A percentile compares a stretch with the other conserved stretches of the same genome.
Conservation (phyloP, 92 coral and sea anemone genomes). For the Heliopora coerulea region DNA sequence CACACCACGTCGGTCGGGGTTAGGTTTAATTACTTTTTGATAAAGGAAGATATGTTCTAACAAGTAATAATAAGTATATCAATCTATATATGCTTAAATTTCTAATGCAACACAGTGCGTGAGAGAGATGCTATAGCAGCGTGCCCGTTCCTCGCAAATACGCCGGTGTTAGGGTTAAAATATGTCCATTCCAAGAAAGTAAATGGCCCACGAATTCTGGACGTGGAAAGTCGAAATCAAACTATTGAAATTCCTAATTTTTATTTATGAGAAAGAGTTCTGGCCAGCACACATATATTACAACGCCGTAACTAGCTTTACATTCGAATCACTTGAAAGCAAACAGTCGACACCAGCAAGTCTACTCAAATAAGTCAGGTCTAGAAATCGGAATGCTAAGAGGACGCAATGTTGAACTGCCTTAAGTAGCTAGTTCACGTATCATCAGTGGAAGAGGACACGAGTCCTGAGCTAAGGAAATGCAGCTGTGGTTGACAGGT, state of each 20-base stretch:
- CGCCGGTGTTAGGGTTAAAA: no score
- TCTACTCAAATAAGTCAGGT: constrained; percentile 33
- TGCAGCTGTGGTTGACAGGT: constrained; percentile 23
- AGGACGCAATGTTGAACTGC: constrained; percentile 49
- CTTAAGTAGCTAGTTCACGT: background rate
- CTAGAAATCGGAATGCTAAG: constrained; percentile 58
- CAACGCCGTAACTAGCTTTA: constrained; percentile 44
- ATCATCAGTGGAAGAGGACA: constrained; percentile 11
- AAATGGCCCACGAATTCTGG: constrained; percentile 44
- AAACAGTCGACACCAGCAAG: constrained; percentile 48
- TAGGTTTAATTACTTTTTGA: no score
- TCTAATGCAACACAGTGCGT: no score
- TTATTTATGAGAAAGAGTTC: constrained; percentile 44
- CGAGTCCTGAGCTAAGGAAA: constrained; percentile 23
- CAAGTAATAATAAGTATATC: no score
- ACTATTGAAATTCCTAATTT: constrained; percentile 39
- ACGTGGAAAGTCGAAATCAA: constrained; percentile 49
- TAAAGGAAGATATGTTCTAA: no score
- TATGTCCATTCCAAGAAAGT: constrained; percentile 52
- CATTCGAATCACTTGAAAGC: constrained; percentile 44
- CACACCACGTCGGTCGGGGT: no score
- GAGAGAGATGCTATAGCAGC: no score
- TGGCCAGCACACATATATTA: constrained; percentile 41
- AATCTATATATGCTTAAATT: no score
- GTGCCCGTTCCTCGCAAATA: no score